A percentile compares a stretch with the other conserved stretches of the same genome.
phyloP scores from a whole-genome alignment of 2,888 invertebrate genomes.

The Stomorhina lunata region DNA sequence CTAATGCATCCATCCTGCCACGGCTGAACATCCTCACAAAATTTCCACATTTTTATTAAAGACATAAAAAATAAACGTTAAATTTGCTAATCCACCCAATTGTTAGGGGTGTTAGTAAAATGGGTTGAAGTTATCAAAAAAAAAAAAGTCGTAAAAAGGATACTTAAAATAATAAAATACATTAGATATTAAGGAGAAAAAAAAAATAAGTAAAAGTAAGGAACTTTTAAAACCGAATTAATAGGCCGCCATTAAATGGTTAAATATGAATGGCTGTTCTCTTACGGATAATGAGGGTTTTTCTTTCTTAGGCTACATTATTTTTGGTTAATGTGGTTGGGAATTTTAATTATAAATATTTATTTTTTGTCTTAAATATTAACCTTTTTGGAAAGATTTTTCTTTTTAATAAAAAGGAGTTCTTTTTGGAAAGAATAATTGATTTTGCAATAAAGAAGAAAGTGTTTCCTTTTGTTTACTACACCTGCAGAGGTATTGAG shows the following conservation, averaged over 20 bases:
- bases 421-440: too few relatives aligned
- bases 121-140: not conserved
- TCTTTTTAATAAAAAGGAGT: too few relatives aligned
- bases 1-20: not conserved
- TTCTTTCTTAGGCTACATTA: not conserved
- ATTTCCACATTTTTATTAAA: slow-evolving; percentile 15
- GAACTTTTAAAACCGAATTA: not conserved
- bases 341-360: too few relatives aligned
- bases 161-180: not conserved
- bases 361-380: too few relatives aligned
- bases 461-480: too few relatives aligned
- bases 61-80: not conserved
- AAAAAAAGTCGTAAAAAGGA: not conserved
- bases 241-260: not conserved
- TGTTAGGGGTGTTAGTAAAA: not conserved
- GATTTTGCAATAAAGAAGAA: too few relatives aligned
- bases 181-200: not conserved
- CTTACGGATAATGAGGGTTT: not conserved
- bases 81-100: slow-evolving; percentile 14
- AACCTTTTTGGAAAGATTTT: too few relatives aligned
- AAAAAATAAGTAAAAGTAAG: not conserved
- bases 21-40: not conserved
- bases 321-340: too few relatives aligned
- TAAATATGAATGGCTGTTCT: not conserved
- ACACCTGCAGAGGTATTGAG: too few relatives aligned